A percentile compares a stretch with the other conserved stretches of the same genome.
These are phyloP conservation scores for Sarcophaga variegata DNA, from an alignment of 2,888 invertebrate species.

Conservation along the genomic window DNA sequence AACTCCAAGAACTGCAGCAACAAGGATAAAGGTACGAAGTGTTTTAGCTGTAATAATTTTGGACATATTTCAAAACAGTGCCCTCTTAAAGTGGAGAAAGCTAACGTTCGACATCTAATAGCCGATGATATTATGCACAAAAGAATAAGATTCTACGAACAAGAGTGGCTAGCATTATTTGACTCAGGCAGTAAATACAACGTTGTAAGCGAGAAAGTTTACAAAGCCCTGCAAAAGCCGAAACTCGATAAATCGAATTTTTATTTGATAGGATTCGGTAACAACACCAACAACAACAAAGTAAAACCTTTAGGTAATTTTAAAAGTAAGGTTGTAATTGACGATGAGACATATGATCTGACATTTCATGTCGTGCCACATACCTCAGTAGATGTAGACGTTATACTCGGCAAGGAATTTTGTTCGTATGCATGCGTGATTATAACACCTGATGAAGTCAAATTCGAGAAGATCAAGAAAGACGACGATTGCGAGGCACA, in stretches of 20 bases:
- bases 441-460: constrained; percentile 32
- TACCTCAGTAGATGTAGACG: constrained; percentile 15
- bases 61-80: constrained; percentile 27
- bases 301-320: no score
- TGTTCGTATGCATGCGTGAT: constrained; percentile 19
- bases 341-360: background rate
- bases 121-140: constrained; percentile 48
- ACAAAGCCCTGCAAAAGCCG: no score
- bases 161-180: constrained; percentile 32
- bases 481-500: background rate
- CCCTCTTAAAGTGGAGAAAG: background rate
- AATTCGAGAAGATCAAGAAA: background rate
- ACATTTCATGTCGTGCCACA: constrained; percentile 49
- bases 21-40: no score
- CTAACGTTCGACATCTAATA: constrained; percentile 36
- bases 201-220: no score
- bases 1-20: no score
- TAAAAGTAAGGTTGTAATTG: no score
- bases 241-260: no score
- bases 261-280: no score
- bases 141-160: constrained; percentile 24
- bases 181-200: constrained; percentile 54
- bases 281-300: no score
- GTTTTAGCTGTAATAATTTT: no score
- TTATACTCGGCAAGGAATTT: constrained; percentile 45